Evolutionary conservation across 2,797 vertebrate species (phyloP).

Genomic region (Lagodon rhomboides): DNA sequence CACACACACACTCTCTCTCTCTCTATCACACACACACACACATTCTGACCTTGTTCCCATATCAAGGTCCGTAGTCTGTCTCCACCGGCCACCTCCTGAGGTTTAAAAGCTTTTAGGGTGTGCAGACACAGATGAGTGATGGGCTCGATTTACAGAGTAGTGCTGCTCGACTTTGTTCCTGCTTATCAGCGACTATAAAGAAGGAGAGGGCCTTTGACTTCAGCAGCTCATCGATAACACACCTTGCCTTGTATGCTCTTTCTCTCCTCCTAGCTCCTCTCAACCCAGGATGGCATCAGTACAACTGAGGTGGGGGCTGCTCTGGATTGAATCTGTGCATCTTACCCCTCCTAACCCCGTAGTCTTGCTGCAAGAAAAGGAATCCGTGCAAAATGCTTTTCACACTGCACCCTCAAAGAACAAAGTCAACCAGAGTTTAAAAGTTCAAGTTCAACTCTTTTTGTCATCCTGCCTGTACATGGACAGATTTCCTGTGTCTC

Average conservation of each 20-base stretch:
- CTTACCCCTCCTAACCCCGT: neutral
- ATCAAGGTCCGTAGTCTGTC: conserved; percentile 64
- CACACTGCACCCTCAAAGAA: conserved; percentile 52
- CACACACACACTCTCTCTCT: conserved; percentile 19
- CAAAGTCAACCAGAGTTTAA: neutral
- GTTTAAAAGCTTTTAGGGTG: conserved; percentile 80
- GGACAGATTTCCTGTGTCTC: too few species aligned
- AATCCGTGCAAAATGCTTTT: conserved; percentile 57
- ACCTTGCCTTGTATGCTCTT: conserved; percentile 86
- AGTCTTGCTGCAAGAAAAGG: conserved; percentile 44
- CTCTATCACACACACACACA: conserved; percentile 12
- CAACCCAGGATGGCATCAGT: conserved; percentile 96
- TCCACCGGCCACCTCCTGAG: conserved; percentile 67
- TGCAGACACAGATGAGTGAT: conserved; percentile 71
- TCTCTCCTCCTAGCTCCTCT: conserved; percentile 90
- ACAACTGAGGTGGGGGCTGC: conserved; percentile 93
- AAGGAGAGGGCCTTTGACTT: conserved; percentile 79
- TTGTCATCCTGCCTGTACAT: neutral
- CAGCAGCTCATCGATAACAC: conserved; percentile 87
- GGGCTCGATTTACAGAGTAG: conserved; percentile 76
- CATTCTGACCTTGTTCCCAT: conserved; percentile 70
- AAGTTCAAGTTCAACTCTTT: neutral
- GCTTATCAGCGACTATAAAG: conserved; percentile 78
- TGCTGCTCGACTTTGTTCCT: conserved; percentile 76
- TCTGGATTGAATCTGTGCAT: conserved; percentile 66